Base-by-base conservation (phyloP, 1,140 invertebrate species). In the Meloidogyne exigua region DNA sequence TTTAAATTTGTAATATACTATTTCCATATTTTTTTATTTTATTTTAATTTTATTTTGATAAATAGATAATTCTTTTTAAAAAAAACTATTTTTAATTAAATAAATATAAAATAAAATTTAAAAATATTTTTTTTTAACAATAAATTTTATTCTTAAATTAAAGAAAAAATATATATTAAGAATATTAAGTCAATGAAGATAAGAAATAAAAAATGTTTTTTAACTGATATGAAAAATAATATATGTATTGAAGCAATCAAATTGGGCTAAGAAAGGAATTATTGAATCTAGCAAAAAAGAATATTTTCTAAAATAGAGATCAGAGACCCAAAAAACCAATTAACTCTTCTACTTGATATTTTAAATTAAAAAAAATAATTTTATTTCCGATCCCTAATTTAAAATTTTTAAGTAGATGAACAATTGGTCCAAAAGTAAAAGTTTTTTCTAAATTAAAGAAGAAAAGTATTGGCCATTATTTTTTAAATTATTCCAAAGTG, bases 401-500 rank as follows among this genome's bases (percentile, higher is more conserved):
- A 18, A 73, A 69, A n/a, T 13, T 28, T 15, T 64, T 36, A 72
- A 74, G 12, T 23, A 26, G 23, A 74, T 15, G 10, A n/a, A 32
- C 11, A 70, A 74, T n/a, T 76, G 25, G 28, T 42, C 18, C 25
- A 44, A 28, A 72, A 11, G 72, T 21, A 44, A 44, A 18, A 76
- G 36, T 23, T 42, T 36, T n/a, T n/a, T 42, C 11, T 23, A 64
- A 77, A n/a, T 75, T 36, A 23, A 62, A 64, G 12, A 25, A 18
- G 23, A 7, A 64, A 21, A 5, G 4, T 32, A 32, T 28, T 18
- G n/a, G 2, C 28, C 49, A 57, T 4, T 26, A 21, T 32, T 32
- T 26, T 4, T 1, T 11, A 18, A 7, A 12, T 44, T 42, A 78
- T 67, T 78, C 76, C 76, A 78, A 76, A 18, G 76, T 78, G 44